These are phyloP conservation scores for Eurois occulta DNA, from an alignment of 2,888 invertebrate genomes.

Conservation along the genomic window DNA sequence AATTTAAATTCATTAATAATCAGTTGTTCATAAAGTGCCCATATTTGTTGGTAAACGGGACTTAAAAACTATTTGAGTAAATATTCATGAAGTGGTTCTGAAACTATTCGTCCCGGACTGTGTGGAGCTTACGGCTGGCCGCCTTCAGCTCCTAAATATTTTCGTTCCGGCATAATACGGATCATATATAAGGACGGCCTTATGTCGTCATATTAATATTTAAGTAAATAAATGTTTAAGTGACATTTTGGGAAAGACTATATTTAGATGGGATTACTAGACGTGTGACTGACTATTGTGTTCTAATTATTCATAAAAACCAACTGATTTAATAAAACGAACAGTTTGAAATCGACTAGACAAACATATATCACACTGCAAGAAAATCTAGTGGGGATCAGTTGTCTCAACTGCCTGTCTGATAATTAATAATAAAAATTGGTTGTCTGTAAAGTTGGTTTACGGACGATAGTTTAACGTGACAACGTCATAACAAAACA, in stretches of 20 bases:
- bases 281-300: neutral
- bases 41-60: slow-evolving; percentile 35
- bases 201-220: slow-evolving; percentile 4
- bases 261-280: neutral
- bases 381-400: too few species aligned
- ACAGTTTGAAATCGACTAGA: too few species aligned
- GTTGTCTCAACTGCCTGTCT: too few species aligned
- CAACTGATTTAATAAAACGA: neutral
- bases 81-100: slow-evolving; percentile 39
- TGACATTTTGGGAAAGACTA: neutral
- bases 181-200: neutral
- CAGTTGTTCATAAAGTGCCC: slow-evolving; percentile 16
- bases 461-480: too few species aligned
- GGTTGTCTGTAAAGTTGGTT: too few species aligned
- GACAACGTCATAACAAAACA: too few species aligned
- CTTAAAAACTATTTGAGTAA: slow-evolving; percentile 49
- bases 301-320: neutral
- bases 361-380: too few species aligned
- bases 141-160: slow-evolving; percentile 13
- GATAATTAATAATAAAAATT: too few species aligned
- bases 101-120: slow-evolving; percentile 41
- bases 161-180: slow-evolving; percentile 15
- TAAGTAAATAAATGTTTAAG: neutral
- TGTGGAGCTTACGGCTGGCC: slow-evolving; percentile 4
- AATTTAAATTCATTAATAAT: slow-evolving; percentile 27